phyloP scores from a whole-genome alignment of 2,888 invertebrate species.

The Lysandra coridon region DNA sequence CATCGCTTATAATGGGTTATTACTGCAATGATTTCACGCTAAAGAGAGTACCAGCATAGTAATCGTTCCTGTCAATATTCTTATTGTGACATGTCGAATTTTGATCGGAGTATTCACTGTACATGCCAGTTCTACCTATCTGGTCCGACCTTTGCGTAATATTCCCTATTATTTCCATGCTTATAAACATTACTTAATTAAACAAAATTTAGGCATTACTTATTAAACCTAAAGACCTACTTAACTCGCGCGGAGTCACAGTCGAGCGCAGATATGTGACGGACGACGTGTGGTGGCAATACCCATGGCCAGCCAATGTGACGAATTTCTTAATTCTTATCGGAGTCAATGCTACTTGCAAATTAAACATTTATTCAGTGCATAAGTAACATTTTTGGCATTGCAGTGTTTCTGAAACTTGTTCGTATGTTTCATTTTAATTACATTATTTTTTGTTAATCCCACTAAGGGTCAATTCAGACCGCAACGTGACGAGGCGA shows the following conservation, averaged over 20 bases:
- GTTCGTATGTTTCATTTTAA: neutral
- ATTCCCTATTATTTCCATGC: too few species aligned
- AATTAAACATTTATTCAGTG: neutral
- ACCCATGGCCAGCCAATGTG: conserved; percentile 24
- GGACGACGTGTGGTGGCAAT: conserved; percentile 33
- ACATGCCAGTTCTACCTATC: too few species aligned
- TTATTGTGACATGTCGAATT: too few species aligned
- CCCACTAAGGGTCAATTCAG: neutral
- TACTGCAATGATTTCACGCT: too few species aligned
- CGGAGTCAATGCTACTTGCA: conserved; percentile 18
- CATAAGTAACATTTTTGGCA: neutral
- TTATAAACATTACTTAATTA: neutral
- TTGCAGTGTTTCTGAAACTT: neutral
- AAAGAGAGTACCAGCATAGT: too few species aligned
- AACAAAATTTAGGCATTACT: neutral
- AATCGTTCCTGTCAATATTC: too few species aligned
- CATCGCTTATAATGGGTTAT: too few species aligned
- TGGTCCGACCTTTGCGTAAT: too few species aligned
- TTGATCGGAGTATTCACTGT: too few species aligned
- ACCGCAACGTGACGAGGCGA: too few species aligned
- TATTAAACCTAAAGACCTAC: conserved; percentile 23
- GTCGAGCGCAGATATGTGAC: conserved; percentile 40
- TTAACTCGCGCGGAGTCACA: conserved; percentile 36
- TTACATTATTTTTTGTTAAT: neutral
- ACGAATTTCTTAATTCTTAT: conserved; percentile 27